Conservation (phyloP, 2,797 vertebrate genomes). For the Sebastes iracundus region DNA sequence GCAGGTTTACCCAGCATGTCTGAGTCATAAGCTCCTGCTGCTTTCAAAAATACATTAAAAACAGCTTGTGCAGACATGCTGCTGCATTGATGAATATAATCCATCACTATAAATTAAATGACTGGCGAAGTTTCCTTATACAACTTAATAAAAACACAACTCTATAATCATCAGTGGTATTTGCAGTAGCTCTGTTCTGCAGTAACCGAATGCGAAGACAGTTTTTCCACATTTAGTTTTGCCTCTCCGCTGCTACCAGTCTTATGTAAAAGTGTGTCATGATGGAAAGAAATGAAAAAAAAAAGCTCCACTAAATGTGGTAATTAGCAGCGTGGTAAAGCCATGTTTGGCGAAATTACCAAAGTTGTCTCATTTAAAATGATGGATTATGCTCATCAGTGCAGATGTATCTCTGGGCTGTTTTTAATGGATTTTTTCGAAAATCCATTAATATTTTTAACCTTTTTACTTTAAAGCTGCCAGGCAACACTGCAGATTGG, state of each 20-base stretch:
- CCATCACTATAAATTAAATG: conserved; percentile 29
- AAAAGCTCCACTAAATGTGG: conserved; percentile 11
- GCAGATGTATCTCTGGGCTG: conserved; percentile 21
- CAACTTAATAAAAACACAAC: background rate
- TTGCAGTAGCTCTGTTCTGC: background rate
- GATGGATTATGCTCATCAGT: conserved; percentile 30
- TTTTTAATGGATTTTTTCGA: conserved; percentile 21
- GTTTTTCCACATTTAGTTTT: background rate
- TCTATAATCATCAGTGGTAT: background rate
- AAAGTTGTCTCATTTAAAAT: conserved; percentile 41
- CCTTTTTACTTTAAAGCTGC: background rate
- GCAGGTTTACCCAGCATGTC: conserved; percentile 17
- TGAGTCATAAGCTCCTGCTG: conserved; percentile 35
- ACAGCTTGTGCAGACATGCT: conserved; percentile 6
- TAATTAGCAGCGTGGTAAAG: conserved; percentile 16
- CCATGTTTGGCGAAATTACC: conserved; percentile 9
- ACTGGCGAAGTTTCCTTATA: background rate
- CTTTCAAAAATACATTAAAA: conserved; percentile 32
- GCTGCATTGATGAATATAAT: conserved; percentile 40
- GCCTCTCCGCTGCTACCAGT: background rate
- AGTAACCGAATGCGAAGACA: background rate
- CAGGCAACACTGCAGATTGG: background rate
- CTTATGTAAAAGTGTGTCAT: background rate
- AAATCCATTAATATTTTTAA: conserved; percentile 17
- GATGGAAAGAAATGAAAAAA: conserved; percentile 7